Conservation (phyloP, 2,113 vertebrate genomes). For the Campylomormyrus numenius region DNA sequence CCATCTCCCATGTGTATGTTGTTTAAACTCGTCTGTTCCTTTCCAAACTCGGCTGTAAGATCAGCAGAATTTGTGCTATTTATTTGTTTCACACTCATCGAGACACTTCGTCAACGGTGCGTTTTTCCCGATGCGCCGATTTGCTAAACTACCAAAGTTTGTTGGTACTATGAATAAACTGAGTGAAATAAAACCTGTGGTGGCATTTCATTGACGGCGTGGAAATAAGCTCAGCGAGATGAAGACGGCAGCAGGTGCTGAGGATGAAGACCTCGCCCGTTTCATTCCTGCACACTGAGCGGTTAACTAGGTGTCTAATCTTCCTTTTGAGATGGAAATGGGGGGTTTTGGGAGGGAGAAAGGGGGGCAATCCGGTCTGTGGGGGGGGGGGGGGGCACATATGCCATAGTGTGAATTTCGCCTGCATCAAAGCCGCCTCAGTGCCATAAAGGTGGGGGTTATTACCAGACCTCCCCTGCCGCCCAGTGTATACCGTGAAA, state of each 20-base stretch:
- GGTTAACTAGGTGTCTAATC: not conserved
- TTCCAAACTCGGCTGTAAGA: constrained; percentile 62
- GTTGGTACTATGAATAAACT: constrained; percentile 73
- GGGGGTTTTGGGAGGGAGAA: not conserved
- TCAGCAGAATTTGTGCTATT: constrained; percentile 64
- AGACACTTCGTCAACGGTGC: constrained; percentile 56
- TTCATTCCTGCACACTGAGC: not conserved
- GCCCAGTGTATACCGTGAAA: not conserved
- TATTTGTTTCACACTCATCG: constrained; percentile 64
- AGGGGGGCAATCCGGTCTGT: not conserved
- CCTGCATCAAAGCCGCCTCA: too few species aligned
- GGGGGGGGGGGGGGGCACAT: not conserved
- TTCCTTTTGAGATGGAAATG: constrained; percentile 5
- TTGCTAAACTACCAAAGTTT: constrained; percentile 75
- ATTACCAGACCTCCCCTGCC: not conserved
- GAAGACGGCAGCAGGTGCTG: too few species aligned
- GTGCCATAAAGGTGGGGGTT: not conserved
- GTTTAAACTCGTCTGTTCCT: constrained; percentile 46
- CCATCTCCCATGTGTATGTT: constrained; percentile 57
- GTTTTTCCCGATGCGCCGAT: constrained; percentile 61
- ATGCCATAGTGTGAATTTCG: not conserved
- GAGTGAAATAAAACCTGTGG: constrained; percentile 37
- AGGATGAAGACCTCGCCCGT: not conserved
- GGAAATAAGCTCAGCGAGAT: not conserved
- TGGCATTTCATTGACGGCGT: constrained; percentile 51